Base-by-base conservation (phyloP, 2,797 vertebrate species). In the Typhlichthys eigenmanni region DNA sequence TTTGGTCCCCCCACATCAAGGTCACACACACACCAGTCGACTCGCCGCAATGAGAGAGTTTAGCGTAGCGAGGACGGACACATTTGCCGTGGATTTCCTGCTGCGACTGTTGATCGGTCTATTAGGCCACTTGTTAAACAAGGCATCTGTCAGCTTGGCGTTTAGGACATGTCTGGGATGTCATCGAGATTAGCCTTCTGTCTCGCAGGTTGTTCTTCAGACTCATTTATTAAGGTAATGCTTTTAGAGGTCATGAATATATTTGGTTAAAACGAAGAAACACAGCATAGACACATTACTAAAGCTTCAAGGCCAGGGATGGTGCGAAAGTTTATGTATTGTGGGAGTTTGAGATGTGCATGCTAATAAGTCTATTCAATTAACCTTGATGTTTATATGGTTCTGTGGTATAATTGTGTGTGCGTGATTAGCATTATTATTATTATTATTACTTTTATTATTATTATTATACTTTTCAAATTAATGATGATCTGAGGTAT, bases 31-130 rank as follows among this genome's bases (percentile, higher is more conserved):
- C n/a, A 34, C 56, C 45, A 14, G 3, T 1, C 56, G 60, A 65
- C 24, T 29, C 24, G 24, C 2, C 5, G 47, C 51, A 46, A 58
- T n/a, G 1, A 58, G 50, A 16, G 49, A 51, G 54, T 34, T 61
- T 34, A 60, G 59, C 43, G 66, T 54, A 52, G 46, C 11, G 58
- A 2, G 47, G 48, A 58, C 8, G 14, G n/a, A 1, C 66, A 61
- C 66, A 11, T 75, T 62, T 48, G 29, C 58, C 24, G 68, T 54
- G 50, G 48, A 47, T 13, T 16, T 58, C 60, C 59, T 1, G 52
- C 74, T 60, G 72, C 54, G 49, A 49, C 60, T 56, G 66, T 12
- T 77, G 64, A 63, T 32, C 60, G 75, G 61, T 19, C 47, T 68
- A 47, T 80, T 64, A 74, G 64, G n/a, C 62, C 1, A 7, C 53